Evolutionary conservation across 2,797 vertebrate genomes (phyloP).

Genomic region (Cryptoprocta ferox): DNA sequence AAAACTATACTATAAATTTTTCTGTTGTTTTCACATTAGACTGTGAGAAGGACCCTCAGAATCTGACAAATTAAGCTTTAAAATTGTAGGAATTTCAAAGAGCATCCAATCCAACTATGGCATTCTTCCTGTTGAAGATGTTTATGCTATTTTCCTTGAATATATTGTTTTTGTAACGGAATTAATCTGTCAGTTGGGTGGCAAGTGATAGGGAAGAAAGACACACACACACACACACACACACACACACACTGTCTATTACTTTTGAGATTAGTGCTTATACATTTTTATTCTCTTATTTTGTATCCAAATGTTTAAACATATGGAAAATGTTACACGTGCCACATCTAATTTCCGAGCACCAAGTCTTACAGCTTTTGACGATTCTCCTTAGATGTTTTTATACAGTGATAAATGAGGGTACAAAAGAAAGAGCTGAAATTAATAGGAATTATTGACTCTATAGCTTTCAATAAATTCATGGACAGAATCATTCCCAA

Average conservation of each 20-base stretch:
- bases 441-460: background rate
- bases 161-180: background rate
- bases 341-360: constrained; percentile 13
- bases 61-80: background rate
- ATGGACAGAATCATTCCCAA: background rate
- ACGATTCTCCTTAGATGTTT: background rate
- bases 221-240: background rate
- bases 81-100: background rate
- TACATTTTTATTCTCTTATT: background rate
- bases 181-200: background rate
- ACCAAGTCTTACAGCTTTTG: background rate
- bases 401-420: background rate
- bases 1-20: background rate
- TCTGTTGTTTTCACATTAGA: background rate
- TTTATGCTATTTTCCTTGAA: background rate
- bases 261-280: background rate
- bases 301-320: background rate
- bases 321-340: background rate
- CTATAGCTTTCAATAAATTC: background rate
- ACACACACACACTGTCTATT: background rate
- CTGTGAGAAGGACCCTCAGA: background rate
- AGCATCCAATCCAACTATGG: background rate
- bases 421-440: background rate
- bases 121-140: background rate
- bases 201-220: background rate